Base-by-base conservation (phyloP, 2,888 invertebrate genomes). In the Augochlorella aurata region DNA sequence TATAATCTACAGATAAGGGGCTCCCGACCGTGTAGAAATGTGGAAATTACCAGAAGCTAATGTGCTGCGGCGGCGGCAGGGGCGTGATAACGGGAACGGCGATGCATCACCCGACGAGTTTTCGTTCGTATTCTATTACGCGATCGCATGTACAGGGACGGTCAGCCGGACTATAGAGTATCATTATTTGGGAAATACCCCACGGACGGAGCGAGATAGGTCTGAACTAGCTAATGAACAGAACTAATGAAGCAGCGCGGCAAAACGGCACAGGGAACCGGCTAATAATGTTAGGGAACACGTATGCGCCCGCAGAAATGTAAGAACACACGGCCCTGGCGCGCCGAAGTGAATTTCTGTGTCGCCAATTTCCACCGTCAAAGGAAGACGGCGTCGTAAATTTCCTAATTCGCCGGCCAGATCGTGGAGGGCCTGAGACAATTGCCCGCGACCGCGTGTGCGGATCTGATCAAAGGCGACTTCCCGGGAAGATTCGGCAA, bases 231-330 rank as follows among this genome's bases (percentile, higher is more conserved):
- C 72, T 81, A 84, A 84, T 75, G 84, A 84, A 84, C 74, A 73
- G 81, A 81, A 81, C 74, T 81, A 84, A 84, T 84, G 84, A 83
- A 78, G 77, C 84, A 67, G 68, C 67, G 67, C 38, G 73, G 38
- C 67, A 84, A 84, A 80, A 84, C 68, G 68, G 63, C 65, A 50
- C 9, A 44, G 29, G 70, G 79, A 75, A 79, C 83, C 66, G 71
- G 50, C 75, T 83, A 82, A 82, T 83, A 77, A 78, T 74, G 78
- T 78, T 83, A 70, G 69, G 18, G 38, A 71, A 75, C 81, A 29
- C 81, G 24, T 49, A 50, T 18, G 24, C 49, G 45, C 4, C 24
- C 18, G 29, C 68, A 29, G 29, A 18, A 24, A 52, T 47, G 70
- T 81, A 81, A 81, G 81, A 81, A 81, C 75, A 21, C 47, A 75